phyloP scores from a whole-genome alignment of 2,797 vertebrate species.

The Cetoscarus ocellatus region DNA sequence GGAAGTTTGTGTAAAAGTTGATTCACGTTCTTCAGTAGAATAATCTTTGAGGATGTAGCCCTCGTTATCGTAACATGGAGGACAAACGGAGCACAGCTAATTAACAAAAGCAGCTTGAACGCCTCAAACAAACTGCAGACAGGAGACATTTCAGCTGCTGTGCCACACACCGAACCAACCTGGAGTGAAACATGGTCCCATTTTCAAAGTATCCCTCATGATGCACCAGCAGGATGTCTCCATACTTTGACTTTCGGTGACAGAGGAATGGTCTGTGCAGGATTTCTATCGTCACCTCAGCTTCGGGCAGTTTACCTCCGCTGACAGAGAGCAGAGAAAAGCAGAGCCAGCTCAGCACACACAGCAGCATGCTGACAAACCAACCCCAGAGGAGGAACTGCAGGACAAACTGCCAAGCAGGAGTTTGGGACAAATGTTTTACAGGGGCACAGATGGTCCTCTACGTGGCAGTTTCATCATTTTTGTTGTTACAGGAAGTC shows the following conservation, averaged over 20 bases:
- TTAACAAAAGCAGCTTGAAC: neutral
- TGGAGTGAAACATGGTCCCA: slow-evolving; percentile 92
- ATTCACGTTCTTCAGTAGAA: neutral
- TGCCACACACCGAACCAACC: slow-evolving; percentile 75
- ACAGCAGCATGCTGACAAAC: slow-evolving; percentile 75
- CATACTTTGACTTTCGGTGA: slow-evolving; percentile 91
- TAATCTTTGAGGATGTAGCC: neutral
- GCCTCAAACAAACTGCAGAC: too few species aligned
- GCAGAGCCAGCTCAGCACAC: slow-evolving; percentile 76
- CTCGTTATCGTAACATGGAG: neutral
- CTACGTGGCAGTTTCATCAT: slow-evolving; percentile 76
- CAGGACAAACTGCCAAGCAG: neutral
- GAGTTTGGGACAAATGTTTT: neutral
- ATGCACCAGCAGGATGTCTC: slow-evolving; percentile 94
- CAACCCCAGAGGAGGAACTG: rapidly evolving
- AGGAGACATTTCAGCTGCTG: too few species aligned
- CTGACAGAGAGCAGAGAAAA: slow-evolving; percentile 67
- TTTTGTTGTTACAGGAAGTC: slow-evolving; percentile 41
- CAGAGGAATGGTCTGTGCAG: slow-evolving; percentile 94
- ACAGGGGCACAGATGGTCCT: slow-evolving; percentile 4
- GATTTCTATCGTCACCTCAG: slow-evolving; percentile 91
- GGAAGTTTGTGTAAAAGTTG: neutral
- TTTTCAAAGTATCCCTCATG: slow-evolving; percentile 93
- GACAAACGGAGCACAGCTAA: neutral
- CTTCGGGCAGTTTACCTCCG: slow-evolving; percentile 89